Evolutionary conservation across 30 jellyfish, hydroid and myxozoan genomes (phyloP), one percentile per base, ranked within the genome.

Genomic region (Pelagia noctiluca): DNA sequence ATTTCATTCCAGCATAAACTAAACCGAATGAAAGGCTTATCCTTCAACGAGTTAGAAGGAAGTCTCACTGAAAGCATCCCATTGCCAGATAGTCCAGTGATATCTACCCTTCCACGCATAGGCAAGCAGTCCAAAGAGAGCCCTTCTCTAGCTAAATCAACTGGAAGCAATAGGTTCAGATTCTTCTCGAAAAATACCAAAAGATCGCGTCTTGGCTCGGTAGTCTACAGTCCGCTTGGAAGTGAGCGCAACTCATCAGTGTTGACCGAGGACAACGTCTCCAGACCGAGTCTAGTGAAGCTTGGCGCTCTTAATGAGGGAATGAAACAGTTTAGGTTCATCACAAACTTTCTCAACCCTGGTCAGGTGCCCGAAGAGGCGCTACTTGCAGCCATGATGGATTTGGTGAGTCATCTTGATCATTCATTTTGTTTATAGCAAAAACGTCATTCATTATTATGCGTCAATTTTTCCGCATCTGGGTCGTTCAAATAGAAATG

Each of bases 321-420:
- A 10, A 63, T 94, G 84, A 50, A 26, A 35, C 91, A 85, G 50
- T 75, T 94, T 49, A 46, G 99, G 52, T 60, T 87, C 33, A 71
- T 94, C 47, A 76, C 80, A 24, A 62, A 82, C 32, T 70, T 88
- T 47, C 22, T 80, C 3, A 81, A 91, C 3, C 97, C 99, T 22
- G 97, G 99, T 4, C 81, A 60, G 30, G 82, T 81, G 2, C 95
- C 97, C 19, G 99, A 94, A 47, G 96, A 66, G 3, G 89, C 89
- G 5, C 75, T 88, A 29, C 71, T 94, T 46, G 96, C 89, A 0
- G 96, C 97, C 2, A 78, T 88, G 70, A 24, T 94, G 63, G 97
- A 94, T 54, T 74, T 94, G 96, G 99, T 94, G 60, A 70, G 97
- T 38, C 5, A 18, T 1, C 28, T n/a, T n/a, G 37, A 29, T 78